These are phyloP conservation scores for Drosophila sordidula DNA, from an alignment of 2,888 invertebrate genomes.

Conservation along the genomic window DNA sequence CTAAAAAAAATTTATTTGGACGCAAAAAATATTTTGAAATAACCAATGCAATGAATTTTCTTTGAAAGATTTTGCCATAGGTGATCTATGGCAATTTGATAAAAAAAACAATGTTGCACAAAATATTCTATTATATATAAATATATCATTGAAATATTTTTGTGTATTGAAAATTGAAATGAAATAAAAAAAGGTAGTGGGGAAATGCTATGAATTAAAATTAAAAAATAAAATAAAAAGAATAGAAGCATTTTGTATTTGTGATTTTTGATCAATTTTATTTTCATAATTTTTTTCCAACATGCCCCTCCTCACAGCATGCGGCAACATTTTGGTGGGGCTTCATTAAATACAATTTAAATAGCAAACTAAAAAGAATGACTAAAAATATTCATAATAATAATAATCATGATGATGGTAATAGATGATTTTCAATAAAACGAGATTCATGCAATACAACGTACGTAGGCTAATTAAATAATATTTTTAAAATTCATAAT, in stretches of 20 bases:
- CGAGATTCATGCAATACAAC: slow-evolving; percentile 60
- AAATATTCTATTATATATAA: background rate
- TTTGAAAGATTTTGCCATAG: too few species aligned
- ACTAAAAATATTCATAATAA: slow-evolving; percentile 39
- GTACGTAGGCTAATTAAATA: slow-evolving; percentile 51
- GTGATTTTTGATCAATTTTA: slow-evolving; percentile 38
- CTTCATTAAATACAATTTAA: slow-evolving; percentile 49
- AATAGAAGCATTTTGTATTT: slow-evolving; percentile 25
- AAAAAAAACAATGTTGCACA: background rate
- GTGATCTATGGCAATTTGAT: too few species aligned
- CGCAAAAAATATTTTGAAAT: too few species aligned
- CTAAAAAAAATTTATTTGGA: background rate
- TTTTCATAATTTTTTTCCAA: slow-evolving; percentile 33
- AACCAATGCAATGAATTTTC: too few species aligned
- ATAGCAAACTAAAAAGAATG: slow-evolving; percentile 34
- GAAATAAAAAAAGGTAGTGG: too few species aligned
- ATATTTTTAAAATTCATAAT: slow-evolving; percentile 45
- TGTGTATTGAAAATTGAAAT: too few species aligned
- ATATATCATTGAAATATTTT: background rate
- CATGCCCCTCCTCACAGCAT: slow-evolving; percentile 14
- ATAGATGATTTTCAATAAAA: slow-evolving; percentile 48
- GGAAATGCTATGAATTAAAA: background rate
- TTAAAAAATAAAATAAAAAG: slow-evolving; percentile 27
- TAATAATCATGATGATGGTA: slow-evolving; percentile 30
- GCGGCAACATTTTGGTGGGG: slow-evolving; percentile 35